Conservation (phyloP, 2,113 vertebrate species). For the Engraulis encrasicolus region DNA sequence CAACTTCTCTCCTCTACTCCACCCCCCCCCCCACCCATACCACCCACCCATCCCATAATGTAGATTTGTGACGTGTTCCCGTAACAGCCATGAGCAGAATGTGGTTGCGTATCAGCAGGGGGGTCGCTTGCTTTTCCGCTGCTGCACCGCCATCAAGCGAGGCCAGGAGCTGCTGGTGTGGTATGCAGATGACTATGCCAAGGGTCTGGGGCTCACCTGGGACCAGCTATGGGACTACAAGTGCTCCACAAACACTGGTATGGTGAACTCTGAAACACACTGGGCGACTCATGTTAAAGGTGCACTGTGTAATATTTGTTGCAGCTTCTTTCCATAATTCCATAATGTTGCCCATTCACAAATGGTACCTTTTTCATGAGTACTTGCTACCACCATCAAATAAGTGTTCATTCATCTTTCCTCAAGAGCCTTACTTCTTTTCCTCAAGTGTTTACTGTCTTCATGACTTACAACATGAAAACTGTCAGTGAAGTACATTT, state of each 20-base stretch:
- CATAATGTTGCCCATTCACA: no score
- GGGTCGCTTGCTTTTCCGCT: conserved; percentile 73
- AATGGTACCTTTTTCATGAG: no score
- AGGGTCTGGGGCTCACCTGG: conserved; percentile 65
- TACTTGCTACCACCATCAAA: no score
- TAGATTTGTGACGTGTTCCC: conserved; percentile 73
- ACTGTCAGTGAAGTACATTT: no score
- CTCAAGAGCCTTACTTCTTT: no score
- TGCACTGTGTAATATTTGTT: no score
- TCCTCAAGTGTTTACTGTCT: no score
- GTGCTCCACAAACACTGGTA: conserved; percentile 37
- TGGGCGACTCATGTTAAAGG: no score
- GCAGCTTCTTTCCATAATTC: no score
- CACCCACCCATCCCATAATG: not conserved
- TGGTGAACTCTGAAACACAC: no score
- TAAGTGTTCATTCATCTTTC: no score
- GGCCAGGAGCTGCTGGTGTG: conserved; percentile 77
- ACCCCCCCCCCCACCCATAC: not conserved
- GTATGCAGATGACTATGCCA: conserved; percentile 68
- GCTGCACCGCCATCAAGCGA: conserved; percentile 63
- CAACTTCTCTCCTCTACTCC: not conserved
- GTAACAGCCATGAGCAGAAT: conserved; percentile 68
- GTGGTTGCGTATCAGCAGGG: conserved; percentile 73
- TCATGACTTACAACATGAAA: no score
- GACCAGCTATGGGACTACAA: conserved; percentile 68